Base-by-base conservation (phyloP, 2,113 vertebrate genomes). In the Himantopus leucocephalus region DNA sequence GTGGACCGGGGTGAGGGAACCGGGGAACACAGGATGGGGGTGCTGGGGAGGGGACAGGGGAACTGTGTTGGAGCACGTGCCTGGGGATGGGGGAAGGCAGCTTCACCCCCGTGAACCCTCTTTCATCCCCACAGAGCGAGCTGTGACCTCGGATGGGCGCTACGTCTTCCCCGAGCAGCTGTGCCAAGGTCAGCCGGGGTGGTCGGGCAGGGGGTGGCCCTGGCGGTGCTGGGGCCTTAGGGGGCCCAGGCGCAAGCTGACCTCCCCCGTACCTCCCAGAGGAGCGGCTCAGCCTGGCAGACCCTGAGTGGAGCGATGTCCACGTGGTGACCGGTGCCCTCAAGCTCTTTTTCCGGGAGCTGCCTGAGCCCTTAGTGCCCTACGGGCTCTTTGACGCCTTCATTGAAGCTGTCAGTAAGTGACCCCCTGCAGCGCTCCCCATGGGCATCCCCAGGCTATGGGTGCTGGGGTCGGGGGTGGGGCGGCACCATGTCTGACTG, bases 331-430 rank as follows among this genome's bases (percentile, higher is more conserved):
- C 99, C 0, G 99, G 99, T 59, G 99, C 99, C 59, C 97, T 99
- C 88, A 99, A 99, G 96, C 98, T 99, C 77, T 99, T 99, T 95
- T 98, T 99, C 63, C 98, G 99, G 8, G 99, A 99, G 98, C 98
- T 99, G 59, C 99, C 99, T 0, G 98, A 99, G 95, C 99, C 99
- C 8, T 96, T 99, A 37, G 96, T 99, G 45, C 98, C 99, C 30
- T 98, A 94, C 58, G 56, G 9, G 83, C 96, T 98, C 95, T 98
- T 98, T 37, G 97, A 98, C 14, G 97, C 98, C 95, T 98, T 98
- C 43, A 86, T 98, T 53, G 98, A 98, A 67, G 97, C 98, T 30
- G 90, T 98, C 97, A 99, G 98, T 99, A 97, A 98, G 98, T 60
- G 39, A 2, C 26, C 16, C 7, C 9, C 30, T 4, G 12, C 39